Evolutionary conservation across 1,140 invertebrate genomes (phyloP), one percentile per base, ranked within the genome.

Genomic region (Drosophila funebris): DNA sequence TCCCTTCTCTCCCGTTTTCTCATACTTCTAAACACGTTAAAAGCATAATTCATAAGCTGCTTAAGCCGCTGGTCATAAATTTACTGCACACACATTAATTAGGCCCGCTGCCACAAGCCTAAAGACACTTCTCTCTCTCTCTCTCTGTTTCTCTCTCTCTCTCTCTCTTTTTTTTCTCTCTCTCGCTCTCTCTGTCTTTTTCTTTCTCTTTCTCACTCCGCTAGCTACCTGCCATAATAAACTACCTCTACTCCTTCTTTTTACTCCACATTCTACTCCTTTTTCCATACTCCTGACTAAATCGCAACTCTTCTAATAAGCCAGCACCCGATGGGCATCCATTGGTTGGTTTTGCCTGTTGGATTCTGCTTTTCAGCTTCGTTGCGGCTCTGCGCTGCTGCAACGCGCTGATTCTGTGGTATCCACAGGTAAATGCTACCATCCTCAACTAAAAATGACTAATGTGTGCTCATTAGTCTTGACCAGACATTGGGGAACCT

Each of bases 41-140:
- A 73, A 73, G 71, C 82, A 87, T 85, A 85, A 85, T 87, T 85
- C 82, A 85, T 85, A 85, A 82, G 74, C 83, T 85, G 73, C 76
- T 85, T 88, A 88, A 85, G 83, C 82, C 78, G 39, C 63, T 58
- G 63, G 81, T 63, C 81, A 85, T 85, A 85, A 85, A 85, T 85
- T 82, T 56, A 69, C 67, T 70, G 71, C 74, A 64, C 64, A 61
- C 82, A 84, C 82, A 85, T 87, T 85, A 85, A 85, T 85, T 87
- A 85, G 78, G 80, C 70, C 64, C 62, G 18, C 27, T 14, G 43
- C 60, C 61, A 64, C 62, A 72, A 52, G 44, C 69, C 82, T 18
- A 64, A 87, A 73, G 75, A 58, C 67, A 62, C 54, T 48, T 31
- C 22, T 20, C 53, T 24, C 53, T 31, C n/a, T n/a, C n/a, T n/a